These are phyloP conservation scores for Anguilla marmorata DNA, from an alignment of 2,797 vertebrate species.

Conservation along the genomic window DNA sequence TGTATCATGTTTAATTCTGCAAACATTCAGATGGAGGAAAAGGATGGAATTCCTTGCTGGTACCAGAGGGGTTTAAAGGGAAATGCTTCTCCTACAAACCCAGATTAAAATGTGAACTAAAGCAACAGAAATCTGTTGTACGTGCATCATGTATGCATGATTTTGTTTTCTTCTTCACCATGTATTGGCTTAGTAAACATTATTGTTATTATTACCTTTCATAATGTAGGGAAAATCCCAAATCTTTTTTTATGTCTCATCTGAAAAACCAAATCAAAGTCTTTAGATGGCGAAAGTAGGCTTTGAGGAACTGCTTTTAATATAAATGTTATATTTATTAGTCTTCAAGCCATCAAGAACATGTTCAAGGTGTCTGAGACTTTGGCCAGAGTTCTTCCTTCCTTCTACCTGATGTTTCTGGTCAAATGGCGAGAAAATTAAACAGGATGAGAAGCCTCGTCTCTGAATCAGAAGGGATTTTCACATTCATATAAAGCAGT, in stretches of 20 bases:
- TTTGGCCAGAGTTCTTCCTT: neutral
- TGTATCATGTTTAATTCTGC: neutral
- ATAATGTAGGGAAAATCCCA: neutral
- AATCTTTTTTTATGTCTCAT: neutral
- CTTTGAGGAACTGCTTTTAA: neutral
- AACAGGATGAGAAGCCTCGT: neutral
- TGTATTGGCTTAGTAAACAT: neutral
- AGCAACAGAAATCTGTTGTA: neutral
- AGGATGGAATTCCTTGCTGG: neutral
- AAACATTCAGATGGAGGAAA: neutral
- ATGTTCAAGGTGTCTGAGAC: neutral
- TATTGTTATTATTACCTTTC: neutral
- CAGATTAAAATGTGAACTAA: neutral
- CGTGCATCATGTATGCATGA: neutral
- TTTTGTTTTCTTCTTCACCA: slow-evolving; percentile 7
- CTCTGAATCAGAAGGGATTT: neutral
- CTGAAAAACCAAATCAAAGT: neutral
- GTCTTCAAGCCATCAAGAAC: neutral
- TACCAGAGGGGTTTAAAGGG: neutral
- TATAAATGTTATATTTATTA: neutral
- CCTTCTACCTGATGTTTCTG: neutral
- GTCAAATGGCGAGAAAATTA: neutral
- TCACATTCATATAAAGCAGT: neutral
- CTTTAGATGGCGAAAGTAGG: neutral
- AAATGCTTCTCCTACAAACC: neutral